Evolutionary conservation across 1,140 invertebrate genomes (phyloP).

Genomic region (Ostrea edulis): DNA sequence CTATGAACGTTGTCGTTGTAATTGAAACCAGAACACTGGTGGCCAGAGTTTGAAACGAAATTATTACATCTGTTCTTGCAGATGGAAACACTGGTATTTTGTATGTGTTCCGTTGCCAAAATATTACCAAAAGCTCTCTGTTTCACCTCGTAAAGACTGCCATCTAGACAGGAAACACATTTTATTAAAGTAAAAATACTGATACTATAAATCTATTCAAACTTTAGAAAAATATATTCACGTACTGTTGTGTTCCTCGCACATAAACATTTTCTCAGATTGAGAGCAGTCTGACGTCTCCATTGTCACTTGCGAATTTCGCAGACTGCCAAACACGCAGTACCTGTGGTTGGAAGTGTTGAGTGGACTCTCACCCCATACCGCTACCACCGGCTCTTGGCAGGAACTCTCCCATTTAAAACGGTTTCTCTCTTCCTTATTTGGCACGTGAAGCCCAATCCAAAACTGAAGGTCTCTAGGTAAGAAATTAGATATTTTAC

Average conservation of each 20-base stretch:
- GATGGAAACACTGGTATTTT: neutral
- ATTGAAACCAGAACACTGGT: constrained; percentile 22
- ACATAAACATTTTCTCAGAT: constrained; percentile 9
- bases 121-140: neutral
- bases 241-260: neutral
- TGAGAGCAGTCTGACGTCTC: neutral
- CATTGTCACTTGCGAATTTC: neutral
- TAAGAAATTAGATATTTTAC: neutral
- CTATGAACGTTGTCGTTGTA: neutral
- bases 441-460: constrained; percentile 5
- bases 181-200: neutral
- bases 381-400: neutral
- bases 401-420: constrained; percentile 20
- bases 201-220: neutral
- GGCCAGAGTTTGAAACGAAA: constrained; percentile 12
- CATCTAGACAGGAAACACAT: neutral
- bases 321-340: neutral
- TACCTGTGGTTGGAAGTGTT: neutral
- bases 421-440: neutral
- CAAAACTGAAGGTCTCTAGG: neutral
- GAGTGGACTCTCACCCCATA: neutral
- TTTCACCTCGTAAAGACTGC: constrained; percentile 1
- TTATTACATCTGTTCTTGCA: neutral
- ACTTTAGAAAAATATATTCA: neutral
- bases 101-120: neutral